A percentile compares a stretch with the other conserved stretches of the same genome.
phyloP scores from a whole-genome alignment of 2,113 vertebrate genomes.

The Brevimyrus niger region DNA sequence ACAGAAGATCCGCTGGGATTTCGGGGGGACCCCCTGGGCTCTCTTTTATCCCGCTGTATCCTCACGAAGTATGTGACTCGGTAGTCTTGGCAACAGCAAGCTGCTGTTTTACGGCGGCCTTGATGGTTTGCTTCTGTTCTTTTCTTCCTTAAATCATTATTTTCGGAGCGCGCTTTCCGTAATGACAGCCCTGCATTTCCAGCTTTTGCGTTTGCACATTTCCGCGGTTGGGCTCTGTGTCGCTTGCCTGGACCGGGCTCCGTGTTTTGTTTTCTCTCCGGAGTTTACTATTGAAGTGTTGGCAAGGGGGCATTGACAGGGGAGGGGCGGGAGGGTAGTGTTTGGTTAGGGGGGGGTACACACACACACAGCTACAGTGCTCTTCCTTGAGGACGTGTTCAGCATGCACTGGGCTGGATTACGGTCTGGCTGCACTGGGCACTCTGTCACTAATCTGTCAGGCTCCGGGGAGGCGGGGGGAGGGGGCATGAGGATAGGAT shows the following conservation, averaged over 20 bases:
- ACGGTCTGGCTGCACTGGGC: conserved; percentile 29
- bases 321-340: neutral
- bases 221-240: conserved; percentile 24
- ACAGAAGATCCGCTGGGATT: neutral
- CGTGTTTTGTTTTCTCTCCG: conserved; percentile 5
- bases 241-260: conserved; percentile 14
- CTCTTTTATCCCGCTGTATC: neutral
- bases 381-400: conserved; percentile 30
- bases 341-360: neutral
- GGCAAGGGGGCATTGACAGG: neutral
- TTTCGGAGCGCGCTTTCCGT: conserved; percentile 32
- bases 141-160: conserved; percentile 25
- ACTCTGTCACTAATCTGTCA: conserved; percentile 47
- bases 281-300: neutral
- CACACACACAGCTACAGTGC: too few species aligned
- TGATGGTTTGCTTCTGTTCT: conserved; percentile 42
- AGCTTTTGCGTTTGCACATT: conserved; percentile 16
- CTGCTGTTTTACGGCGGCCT: conserved; percentile 23
- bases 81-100: conserved; percentile 7
- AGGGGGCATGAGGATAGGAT: conserved; percentile 10
- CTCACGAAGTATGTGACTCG: neutral
- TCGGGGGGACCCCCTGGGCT: neutral
- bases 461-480: conserved; percentile 24
- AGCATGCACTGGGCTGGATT: conserved; percentile 39
- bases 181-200: conserved; percentile 45